A percentile compares a stretch with the other conserved stretches of the same genome.
Evolutionary conservation across 2,113 vertebrate species (phyloP).

Genomic region (Megaleporinus macrocephalus): DNA sequence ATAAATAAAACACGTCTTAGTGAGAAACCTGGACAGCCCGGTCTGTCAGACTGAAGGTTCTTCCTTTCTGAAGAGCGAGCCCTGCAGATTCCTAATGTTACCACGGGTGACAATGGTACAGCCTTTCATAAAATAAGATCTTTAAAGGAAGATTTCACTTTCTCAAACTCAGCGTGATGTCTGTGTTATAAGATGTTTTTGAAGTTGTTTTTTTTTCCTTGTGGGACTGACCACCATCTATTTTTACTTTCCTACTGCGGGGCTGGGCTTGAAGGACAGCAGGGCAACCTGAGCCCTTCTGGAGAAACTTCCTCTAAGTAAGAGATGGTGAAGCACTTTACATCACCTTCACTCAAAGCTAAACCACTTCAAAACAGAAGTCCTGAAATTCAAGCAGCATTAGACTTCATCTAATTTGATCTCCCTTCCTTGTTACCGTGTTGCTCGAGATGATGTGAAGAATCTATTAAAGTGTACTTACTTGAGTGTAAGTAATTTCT

Average conservation of each 20-base stretch:
- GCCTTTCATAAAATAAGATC: constrained; percentile 41
- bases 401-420: constrained; percentile 16
- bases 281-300: neutral
- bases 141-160: constrained; percentile 37
- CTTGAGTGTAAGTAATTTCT: constrained; percentile 27
- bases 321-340: neutral
- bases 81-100: constrained; percentile 30
- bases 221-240: constrained; percentile 36
- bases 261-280: constrained; percentile 8
- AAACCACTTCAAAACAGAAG: neutral
- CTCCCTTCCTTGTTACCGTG: neutral
- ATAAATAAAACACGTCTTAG: constrained; percentile 66
- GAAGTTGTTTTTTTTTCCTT: constrained; percentile 25
- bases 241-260: constrained; percentile 1
- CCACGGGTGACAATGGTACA: constrained; percentile 5
- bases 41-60: constrained; percentile 37
- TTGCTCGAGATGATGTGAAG: too few relatives aligned
- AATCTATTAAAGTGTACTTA: neutral
- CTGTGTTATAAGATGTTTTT: constrained; percentile 30
- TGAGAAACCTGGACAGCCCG: constrained; percentile 39
- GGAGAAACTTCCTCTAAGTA: constrained; percentile 14
- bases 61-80: neutral
- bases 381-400: neutral
- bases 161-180: constrained; percentile 23
- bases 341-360: neutral